These are phyloP conservation scores for Cherax destructor DNA, from an alignment of 1,140 invertebrate species.

Conservation along the genomic window DNA sequence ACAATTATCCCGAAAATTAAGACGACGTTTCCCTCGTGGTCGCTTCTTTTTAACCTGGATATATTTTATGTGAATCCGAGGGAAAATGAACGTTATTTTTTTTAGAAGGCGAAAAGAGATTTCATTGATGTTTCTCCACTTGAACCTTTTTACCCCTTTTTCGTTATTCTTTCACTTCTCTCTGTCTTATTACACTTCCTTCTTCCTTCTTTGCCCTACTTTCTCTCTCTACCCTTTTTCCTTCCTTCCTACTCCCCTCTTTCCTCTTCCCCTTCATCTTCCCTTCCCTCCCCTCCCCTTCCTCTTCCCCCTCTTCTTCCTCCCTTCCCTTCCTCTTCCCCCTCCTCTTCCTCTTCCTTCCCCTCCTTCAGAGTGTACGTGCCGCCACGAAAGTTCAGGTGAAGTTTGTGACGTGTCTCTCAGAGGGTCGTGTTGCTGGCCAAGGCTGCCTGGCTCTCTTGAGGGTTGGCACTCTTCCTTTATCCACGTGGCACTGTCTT, in stretches of 20 bases:
- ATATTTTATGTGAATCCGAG: not conserved
- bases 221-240: not conserved
- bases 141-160: not conserved
- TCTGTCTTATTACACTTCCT: too few relatives aligned
- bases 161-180: too few relatives aligned
- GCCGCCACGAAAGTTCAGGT: too few relatives aligned
- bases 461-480: too few relatives aligned
- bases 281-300: not conserved
- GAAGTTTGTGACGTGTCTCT: too few relatives aligned
- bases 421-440: too few relatives aligned
- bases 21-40: too few relatives aligned
- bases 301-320: not conserved
- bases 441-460: too few relatives aligned
- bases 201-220: not conserved
- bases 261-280: not conserved
- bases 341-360: conserved; percentile 4
- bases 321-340: not conserved
- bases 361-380: not conserved
- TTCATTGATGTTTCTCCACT: not conserved
- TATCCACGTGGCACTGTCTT: too few relatives aligned
- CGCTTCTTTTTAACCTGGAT: too few relatives aligned
- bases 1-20: too few relatives aligned
- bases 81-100: not conserved
- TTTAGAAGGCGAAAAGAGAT: not conserved
- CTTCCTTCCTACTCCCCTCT: not conserved